Base-by-base conservation (phyloP, 1,140 invertebrate genomes). In the Drosophila ananassae region DNA sequence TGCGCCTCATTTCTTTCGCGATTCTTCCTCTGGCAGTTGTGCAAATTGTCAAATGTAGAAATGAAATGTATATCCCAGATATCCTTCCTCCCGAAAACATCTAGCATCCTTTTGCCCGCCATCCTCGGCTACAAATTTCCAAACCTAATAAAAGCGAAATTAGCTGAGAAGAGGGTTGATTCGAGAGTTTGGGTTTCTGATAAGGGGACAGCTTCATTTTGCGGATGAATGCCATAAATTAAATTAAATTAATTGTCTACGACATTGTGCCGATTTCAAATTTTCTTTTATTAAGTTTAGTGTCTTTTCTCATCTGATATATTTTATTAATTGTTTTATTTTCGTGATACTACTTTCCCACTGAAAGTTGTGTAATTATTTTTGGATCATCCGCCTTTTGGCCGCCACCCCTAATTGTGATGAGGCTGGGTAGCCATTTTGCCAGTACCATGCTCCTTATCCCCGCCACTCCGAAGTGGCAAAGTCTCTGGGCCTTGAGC, bases 21-120 rank as follows among this genome's bases (percentile, higher is more conserved):
- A 89, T 79, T 89, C 85, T 87, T 89, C 82, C 82, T 83, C 54
- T 79, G 82, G 67, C 82, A 87, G 64, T 87, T 87, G 82, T 60
- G 73, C 57, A 76, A 87, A 89, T 82, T 82, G 78, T 79, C 83
- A 82, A 89, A 73, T 53, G 67, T 72, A 44, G 66, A 66, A 78
- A 60, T 72, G 63, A 63, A 77, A 79, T 63, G 77, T 48, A 56
- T 77, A 48, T 67, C 32, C 34, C 47, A 34, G 62, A 66, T 57
- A 46, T 61, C 59, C 66, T 47, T 68, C 44, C 67, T 57, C 13
- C 51, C 12, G 25, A 37, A 37, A 22, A 22, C 48, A 34, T 22
- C 48, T 48, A 66, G 41, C 50, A 44, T 37, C 63, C 39, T n/a
- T 17, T 41, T 41, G n/a, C 39, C 41, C 21, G 44, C 21, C 44